phyloP scores from a whole-genome alignment of 1,140 invertebrate genomes.

The Paraescarpia echinospica region DNA sequence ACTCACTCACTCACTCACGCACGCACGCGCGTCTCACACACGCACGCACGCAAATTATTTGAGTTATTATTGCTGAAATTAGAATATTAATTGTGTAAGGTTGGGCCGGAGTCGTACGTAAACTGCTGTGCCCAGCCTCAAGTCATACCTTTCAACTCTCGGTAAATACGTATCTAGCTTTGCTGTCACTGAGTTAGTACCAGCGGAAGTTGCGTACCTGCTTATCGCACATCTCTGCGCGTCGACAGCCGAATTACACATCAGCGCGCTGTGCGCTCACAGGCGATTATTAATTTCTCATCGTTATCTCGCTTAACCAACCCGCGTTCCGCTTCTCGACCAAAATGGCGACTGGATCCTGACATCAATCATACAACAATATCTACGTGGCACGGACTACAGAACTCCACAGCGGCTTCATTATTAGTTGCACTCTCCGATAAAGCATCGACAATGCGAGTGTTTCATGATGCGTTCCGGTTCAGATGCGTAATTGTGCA shows the following conservation, averaged over 20 bases:
- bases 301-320: constrained; percentile 5
- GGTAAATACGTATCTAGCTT: background rate
- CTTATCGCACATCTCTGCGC: background rate
- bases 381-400: background rate
- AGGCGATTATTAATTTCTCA: background rate
- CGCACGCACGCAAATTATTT: no score
- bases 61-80: no score
- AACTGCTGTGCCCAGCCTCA: no score
- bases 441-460: background rate
- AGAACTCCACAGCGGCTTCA: background rate
- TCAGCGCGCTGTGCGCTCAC: background rate
- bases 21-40: no score
- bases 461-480: background rate
- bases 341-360: background rate
- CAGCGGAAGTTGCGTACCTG: background rate
- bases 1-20: no score
- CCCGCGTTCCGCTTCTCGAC: background rate
- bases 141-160: background rate
- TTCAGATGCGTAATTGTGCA: background rate
- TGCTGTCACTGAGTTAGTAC: background rate
- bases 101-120: no score
- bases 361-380: background rate
- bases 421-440: background rate
- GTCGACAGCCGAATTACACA: background rate
- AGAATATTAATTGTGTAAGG: no score